A percentile compares a stretch with the other conserved stretches of the same genome.
These are phyloP conservation scores for Montipora cactus DNA, from an alignment of 64 coral and sea anemone species.

Conservation along the genomic window DNA sequence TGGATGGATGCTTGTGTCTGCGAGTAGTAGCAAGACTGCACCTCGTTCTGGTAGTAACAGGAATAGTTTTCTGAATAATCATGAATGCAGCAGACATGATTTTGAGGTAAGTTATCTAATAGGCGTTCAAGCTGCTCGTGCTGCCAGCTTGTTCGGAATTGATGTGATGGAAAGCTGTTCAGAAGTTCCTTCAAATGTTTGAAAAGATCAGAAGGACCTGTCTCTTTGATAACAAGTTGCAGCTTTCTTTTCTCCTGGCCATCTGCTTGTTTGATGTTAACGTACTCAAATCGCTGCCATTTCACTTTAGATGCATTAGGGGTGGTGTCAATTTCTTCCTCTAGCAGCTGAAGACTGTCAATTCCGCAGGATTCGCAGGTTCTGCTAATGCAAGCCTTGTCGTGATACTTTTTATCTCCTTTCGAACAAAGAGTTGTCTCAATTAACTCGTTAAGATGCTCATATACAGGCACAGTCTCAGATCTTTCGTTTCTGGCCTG, in stretches of 20 bases:
- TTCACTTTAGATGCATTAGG: constrained; percentile 1
- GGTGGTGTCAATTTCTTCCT: not conserved
- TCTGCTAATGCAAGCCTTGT: constrained; percentile 41
- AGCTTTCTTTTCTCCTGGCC: constrained; percentile 5
- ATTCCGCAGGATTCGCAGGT: constrained; percentile 52
- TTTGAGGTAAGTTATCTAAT: constrained; percentile 1
- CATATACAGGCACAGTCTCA: not conserved
- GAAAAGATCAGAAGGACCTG: constrained; percentile 59
- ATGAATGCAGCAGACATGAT: constrained; percentile 34
- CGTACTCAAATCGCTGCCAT: constrained; percentile 74
- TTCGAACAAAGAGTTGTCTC: constrained; percentile 47
- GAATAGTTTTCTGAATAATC: constrained; percentile 52
- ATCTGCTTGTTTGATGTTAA: not conserved
- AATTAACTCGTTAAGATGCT: not conserved
- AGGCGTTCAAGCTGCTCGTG: constrained; percentile 16
- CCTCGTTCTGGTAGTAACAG: constrained; percentile 9
- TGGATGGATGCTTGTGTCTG: constrained; percentile 29
- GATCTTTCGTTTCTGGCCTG: not conserved
- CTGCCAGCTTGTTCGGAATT: constrained; percentile 62
- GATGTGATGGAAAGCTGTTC: not conserved
- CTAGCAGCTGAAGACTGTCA: constrained; percentile 17
- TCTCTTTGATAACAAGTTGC: constrained; percentile 14
- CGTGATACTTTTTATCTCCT: not conserved
- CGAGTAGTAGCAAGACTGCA: not conserved
- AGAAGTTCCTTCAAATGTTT: constrained; percentile 44